A percentile compares a stretch with the other conserved stretches of the same genome.
These are phyloP conservation scores for Ennomos erosarius DNA, from an alignment of 2,888 invertebrate species.

Conservation along the genomic window DNA sequence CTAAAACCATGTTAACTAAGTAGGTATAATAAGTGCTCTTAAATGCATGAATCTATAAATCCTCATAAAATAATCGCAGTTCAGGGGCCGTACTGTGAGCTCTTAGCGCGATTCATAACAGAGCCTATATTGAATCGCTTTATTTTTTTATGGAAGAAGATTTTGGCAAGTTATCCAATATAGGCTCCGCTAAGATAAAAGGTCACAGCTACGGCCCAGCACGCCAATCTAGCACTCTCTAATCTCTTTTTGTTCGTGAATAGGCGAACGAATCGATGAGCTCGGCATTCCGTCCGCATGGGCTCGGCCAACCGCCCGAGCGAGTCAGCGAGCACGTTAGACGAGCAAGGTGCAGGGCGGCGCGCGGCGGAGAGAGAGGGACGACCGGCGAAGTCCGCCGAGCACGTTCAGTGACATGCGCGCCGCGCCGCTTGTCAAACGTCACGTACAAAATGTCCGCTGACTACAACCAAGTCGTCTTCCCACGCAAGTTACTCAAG, in stretches of 20 bases:
- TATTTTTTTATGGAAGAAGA: too few relatives aligned
- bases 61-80: too few relatives aligned
- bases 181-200: too few relatives aligned
- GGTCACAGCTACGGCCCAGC: too few relatives aligned
- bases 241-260: conserved; percentile 5
- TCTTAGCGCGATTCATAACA: too few relatives aligned
- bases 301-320: conserved; percentile 27
- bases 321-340: conserved; percentile 32
- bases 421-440: conserved; percentile 69
- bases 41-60: too few relatives aligned
- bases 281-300: not conserved
- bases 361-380: too few relatives aligned
- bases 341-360: not conserved
- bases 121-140: too few relatives aligned
- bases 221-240: not conserved
- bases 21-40: too few relatives aligned
- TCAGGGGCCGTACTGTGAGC: too few relatives aligned
- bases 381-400: conserved; percentile 25
- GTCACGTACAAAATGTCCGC: conserved; percentile 39
- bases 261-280: conserved; percentile 11
- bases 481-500: conserved; percentile 67
- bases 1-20: too few relatives aligned
- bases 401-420: conserved; percentile 68
- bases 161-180: too few relatives aligned
- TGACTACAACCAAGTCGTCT: conserved; percentile 53